A percentile compares a stretch with the other conserved stretches of the same genome.
Conservation (phyloP, 92 coral and sea anemone species). For the Pocillopora grandis region DNA sequence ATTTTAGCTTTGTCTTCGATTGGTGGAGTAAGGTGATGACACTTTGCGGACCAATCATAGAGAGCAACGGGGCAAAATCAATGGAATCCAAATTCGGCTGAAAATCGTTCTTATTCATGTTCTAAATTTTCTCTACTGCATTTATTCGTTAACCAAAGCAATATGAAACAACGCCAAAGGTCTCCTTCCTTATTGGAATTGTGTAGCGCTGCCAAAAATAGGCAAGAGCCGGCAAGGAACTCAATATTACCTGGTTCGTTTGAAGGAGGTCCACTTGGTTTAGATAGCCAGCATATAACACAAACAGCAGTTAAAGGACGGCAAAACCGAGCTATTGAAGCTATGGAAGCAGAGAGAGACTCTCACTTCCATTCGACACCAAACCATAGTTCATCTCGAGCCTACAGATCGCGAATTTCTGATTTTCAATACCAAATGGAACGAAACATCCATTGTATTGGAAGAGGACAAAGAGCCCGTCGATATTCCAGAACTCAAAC, state of each 20-base stretch:
- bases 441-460: not conserved
- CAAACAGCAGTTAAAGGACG: not conserved
- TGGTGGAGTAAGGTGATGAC: too few species aligned
- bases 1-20: too few species aligned
- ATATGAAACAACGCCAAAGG: not conserved
- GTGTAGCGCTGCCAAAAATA: not conserved
- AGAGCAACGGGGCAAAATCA: too few species aligned
- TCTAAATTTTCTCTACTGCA: not conserved
- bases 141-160: not conserved
- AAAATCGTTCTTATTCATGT: too few species aligned
- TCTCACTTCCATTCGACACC: not conserved
- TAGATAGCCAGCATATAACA: too few species aligned
- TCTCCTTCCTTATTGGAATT: not conserved
- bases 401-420: not conserved
- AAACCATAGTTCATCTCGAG: not conserved
- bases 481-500: not conserved
- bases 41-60: too few species aligned
- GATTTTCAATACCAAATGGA: not conserved
- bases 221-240: not conserved
- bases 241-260: not conserved
- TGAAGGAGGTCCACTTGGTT: not conserved
- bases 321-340: not conserved
- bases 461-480: not conserved
- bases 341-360: not conserved
- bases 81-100: too few species aligned